Evolutionary conservation across 2,797 vertebrate genomes (phyloP).

Genomic region (Menidia menidia): DNA sequence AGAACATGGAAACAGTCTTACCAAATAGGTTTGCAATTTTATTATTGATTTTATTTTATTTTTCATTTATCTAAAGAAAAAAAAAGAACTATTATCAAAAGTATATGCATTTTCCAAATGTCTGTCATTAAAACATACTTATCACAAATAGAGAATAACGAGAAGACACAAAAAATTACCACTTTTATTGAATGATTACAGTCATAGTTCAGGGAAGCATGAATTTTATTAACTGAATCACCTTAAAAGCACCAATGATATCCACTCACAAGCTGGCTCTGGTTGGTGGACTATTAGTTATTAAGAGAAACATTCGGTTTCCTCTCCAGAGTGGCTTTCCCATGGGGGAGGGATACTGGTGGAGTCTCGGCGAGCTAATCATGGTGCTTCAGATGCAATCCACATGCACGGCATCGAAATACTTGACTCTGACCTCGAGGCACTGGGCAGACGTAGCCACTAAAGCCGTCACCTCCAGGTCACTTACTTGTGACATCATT

Average conservation of each 20-base stretch:
- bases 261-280: constrained; percentile 47
- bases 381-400: constrained; percentile 74
- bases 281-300: constrained; percentile 67
- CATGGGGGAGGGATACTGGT: constrained; percentile 45
- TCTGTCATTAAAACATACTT: constrained; percentile 17
- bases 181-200: constrained; percentile 73
- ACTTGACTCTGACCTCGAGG: constrained; percentile 65
- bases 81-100: not conserved
- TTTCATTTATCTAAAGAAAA: not conserved
- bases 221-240: constrained; percentile 65
- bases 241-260: constrained; percentile 33
- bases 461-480: constrained; percentile 72
- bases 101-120: not conserved
- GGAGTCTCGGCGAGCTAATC: constrained; percentile 62
- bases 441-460: constrained; percentile 47
- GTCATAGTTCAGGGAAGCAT: constrained; percentile 45
- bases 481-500: constrained; percentile 69
- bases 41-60: not conserved
- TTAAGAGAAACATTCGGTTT: constrained; percentile 75
- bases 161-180: constrained; percentile 71
- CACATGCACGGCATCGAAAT: constrained; percentile 74
- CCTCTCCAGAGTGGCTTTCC: constrained; percentile 62
- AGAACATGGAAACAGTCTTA: not conserved
- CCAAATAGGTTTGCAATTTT: not conserved
- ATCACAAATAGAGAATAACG: constrained; percentile 34